Base-by-base conservation (phyloP, 2,797 vertebrate genomes). In the Neopelma chrysocephalum region DNA sequence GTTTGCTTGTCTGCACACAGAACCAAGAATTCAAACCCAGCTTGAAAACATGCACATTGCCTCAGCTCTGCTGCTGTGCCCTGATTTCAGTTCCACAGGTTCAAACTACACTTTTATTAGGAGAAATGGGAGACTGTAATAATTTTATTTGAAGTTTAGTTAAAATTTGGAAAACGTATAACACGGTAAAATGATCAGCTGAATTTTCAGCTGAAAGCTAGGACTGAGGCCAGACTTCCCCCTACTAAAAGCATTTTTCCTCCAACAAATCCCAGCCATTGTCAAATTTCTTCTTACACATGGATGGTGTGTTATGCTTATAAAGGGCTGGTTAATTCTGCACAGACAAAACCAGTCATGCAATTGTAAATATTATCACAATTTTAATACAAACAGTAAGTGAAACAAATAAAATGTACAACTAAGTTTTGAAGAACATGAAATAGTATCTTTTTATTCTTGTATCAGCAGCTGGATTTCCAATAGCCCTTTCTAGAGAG, bases 1-100 rank as follows among this genome's bases (percentile, higher is more conserved):
- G 36, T 94, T 94, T 93, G 56, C 79, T 53, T 81, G 38, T 61
- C 85, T 57, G 71, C 51, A 95, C 53, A 94, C 21, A 73, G 80
- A 96, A 86, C 75, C 65, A 94, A 65, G 73, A 65, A 87, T 36
- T 93, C 56, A 53, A 87, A 57, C 17, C 22, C 42, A 29, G 21
- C 36, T 31, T 68, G 61, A 82, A 77, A 92, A 25, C 15, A 48
- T 2, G 10, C 34, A 51, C 8, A 17, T 10, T 84, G 48, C 51
- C 45, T 81, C 45, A 65, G 34, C 53, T 47, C 11, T 73, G 43
- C 53, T 94, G 64, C 50, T 58, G 51, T 31, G 47, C 43, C 40
- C 25, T 57, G 14, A 45, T 32, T 81, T 77, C 48, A 61, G 26
- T 50, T 80, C 45, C 31, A 48, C 47, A 54, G 81, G 31, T 51